Conservation (phyloP, 2,113 vertebrate species). For the Ceyx cyanopectus region DNA sequence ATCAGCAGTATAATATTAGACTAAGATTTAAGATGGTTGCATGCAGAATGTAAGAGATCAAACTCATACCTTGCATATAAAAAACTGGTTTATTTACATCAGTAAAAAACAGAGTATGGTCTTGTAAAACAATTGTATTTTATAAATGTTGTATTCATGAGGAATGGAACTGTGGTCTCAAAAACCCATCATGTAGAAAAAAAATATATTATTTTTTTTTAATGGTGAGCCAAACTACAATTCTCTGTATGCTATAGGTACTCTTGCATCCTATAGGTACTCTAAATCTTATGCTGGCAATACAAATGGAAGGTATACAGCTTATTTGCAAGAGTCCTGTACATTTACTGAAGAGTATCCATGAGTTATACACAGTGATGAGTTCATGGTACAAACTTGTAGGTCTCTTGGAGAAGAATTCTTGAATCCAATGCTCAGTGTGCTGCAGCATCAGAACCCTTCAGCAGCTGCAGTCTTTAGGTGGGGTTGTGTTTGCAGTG, state of each 20-base stretch:
- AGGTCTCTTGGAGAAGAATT: background rate
- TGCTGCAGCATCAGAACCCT: background rate
- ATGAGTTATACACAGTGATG: background rate
- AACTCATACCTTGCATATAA: background rate
- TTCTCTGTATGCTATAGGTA: background rate
- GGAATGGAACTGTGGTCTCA: background rate
- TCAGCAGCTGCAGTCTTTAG: background rate
- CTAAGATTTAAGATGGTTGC: background rate
- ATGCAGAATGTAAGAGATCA: background rate
- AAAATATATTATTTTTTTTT: background rate
- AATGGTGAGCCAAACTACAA: background rate
- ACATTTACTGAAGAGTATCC: background rate
- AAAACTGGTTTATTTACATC: conserved; percentile 50
- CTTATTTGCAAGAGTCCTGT: background rate
- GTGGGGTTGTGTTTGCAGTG: background rate
- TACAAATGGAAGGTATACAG: background rate
- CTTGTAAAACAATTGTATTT: conserved; percentile 17
- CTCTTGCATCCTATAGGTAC: background rate
- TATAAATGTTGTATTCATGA: background rate
- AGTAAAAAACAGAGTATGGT: conserved; percentile 18
- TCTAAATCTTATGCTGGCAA: background rate
- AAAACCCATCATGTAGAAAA: background rate
- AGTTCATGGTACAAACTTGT: background rate
- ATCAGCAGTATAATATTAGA: background rate
- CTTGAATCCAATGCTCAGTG: background rate